Evolutionary conservation across 2,797 vertebrate genomes (phyloP).

Genomic region (Sebastes oblongus): DNA sequence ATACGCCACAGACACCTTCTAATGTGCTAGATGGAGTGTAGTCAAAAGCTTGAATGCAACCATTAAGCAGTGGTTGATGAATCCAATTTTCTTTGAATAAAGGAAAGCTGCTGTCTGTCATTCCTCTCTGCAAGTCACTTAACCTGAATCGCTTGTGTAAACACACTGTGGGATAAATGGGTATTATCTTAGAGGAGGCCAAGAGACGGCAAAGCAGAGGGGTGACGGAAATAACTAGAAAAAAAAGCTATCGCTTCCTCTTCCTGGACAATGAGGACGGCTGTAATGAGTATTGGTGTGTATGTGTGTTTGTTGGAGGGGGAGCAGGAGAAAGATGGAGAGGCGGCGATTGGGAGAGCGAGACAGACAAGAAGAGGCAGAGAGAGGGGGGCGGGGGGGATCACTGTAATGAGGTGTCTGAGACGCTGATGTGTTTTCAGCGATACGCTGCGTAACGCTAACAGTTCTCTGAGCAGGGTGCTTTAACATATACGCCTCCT

Average conservation of each 20-base stretch:
- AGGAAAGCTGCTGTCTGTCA: constrained; percentile 60
- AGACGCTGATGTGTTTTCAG: constrained; percentile 64
- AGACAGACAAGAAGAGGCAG: neutral
- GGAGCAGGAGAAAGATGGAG: constrained; percentile 14
- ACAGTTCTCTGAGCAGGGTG: constrained; percentile 34
- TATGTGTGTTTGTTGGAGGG: constrained; percentile 16
- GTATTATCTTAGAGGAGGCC: constrained; percentile 73
- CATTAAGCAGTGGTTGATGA: constrained; percentile 69
- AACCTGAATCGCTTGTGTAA: constrained; percentile 75
- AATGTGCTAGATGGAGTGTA: constrained; percentile 47
- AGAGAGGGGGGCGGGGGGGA: neutral
- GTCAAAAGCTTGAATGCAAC: constrained; percentile 52
- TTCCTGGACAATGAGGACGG: constrained; percentile 65
- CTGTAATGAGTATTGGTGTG: constrained; percentile 61
- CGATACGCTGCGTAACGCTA: constrained; percentile 28
- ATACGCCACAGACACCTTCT: constrained; percentile 33
- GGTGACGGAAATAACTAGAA: constrained; percentile 61
- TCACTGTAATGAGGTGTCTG: constrained; percentile 67
- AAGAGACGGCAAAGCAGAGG: constrained; percentile 42
- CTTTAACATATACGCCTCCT: constrained; percentile 22
- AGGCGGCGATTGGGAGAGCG: constrained; percentile 18
- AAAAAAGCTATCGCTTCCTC: constrained; percentile 62
- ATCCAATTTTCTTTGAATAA: constrained; percentile 74
- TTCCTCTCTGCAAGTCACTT: constrained; percentile 69
- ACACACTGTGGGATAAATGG: constrained; percentile 73